Conservation (phyloP, 1,140 invertebrate species). For the Galendromus occidentalis region DNA sequence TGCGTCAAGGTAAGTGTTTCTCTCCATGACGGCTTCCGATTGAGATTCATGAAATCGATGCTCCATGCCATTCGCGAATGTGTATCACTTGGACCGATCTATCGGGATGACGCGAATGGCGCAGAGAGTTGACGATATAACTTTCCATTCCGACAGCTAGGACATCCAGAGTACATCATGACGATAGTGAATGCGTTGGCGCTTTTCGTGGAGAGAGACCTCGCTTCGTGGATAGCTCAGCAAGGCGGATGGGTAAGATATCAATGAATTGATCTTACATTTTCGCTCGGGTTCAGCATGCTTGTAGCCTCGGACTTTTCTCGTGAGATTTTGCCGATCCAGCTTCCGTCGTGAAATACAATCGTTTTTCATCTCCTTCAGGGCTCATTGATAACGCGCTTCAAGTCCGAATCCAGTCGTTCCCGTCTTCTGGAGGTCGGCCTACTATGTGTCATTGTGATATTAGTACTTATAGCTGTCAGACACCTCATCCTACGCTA, state of each 20-base stretch:
- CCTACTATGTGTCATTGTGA: background rate
- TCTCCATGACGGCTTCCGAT: background rate
- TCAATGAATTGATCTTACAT: no score
- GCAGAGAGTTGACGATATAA: no score
- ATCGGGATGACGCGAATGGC: background rate
- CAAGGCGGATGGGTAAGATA: conserved; percentile 47
- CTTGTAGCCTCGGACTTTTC: no score
- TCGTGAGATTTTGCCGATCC: no score
- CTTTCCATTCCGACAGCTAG: conserved; percentile 12
- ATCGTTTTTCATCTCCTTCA: no score
- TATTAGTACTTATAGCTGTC: conserved; percentile 2
- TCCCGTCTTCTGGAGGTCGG: conserved; percentile 1
- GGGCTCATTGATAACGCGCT: background rate
- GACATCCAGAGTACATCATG: conserved; percentile 36
- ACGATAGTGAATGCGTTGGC: conserved; percentile 38
- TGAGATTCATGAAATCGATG: background rate
- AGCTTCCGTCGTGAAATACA: no score
- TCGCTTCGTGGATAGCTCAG: conserved; percentile 43
- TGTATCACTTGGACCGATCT: background rate
- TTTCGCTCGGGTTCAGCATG: no score
- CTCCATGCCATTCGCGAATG: background rate
- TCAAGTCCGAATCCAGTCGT: background rate
- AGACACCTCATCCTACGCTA: background rate
- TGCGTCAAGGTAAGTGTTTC: conserved; percentile 30
- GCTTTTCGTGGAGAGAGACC: conserved; percentile 40